Base-by-base conservation (phyloP, 1,140 invertebrate genomes). In the Gryllus bimaculatus region DNA sequence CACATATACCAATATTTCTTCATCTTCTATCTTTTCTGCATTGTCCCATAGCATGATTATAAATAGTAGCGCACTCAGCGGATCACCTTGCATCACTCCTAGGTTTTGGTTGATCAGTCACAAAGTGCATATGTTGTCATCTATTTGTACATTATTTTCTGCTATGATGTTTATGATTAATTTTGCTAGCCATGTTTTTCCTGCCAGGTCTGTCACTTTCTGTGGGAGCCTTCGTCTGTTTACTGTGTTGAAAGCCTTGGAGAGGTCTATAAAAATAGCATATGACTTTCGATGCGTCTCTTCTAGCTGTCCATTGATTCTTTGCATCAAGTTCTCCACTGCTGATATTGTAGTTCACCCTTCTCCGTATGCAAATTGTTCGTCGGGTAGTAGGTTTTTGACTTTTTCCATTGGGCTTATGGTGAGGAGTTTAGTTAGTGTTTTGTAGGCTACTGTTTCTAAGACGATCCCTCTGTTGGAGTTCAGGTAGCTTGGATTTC, bases 1-100 rank as follows among this genome's bases (percentile, higher is more conserved):
- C 5, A 5, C 26, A 39, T 39, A 39, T 39, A 39, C 5, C 26
- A 39, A 5, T 2, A 39, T 39, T 39, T 39, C 26, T 39, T 2
- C 26, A 39, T 39, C 26, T 39, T 39, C 1, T 39, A 39, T 39
- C n/a, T 39, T 39, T 39, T 39, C 26, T 39, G 26, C 26, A 39
- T 2, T 39, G 26, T 39, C 26, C 26, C 26, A 39, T 39, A 39
- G 26, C 26, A 39, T 39, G 26, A 39, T 39, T 39, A 39, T 39
- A 39, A 39, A 78, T 2, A 78, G 48, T 73, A 26, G 49, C 21
- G 48, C 15, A 47, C 78, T 78, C 13, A 74, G 15, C 8, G 78
- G 78, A 73, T 73, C 78, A 66, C 78, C 78, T 66, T 78, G 78
- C 18, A 78, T 73, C 47, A 78, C 78, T 13, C 78, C 78, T 20